Evolutionary conservation across 2,797 vertebrate species (phyloP).

Genomic region (Amphiprion clarkii): DNA sequence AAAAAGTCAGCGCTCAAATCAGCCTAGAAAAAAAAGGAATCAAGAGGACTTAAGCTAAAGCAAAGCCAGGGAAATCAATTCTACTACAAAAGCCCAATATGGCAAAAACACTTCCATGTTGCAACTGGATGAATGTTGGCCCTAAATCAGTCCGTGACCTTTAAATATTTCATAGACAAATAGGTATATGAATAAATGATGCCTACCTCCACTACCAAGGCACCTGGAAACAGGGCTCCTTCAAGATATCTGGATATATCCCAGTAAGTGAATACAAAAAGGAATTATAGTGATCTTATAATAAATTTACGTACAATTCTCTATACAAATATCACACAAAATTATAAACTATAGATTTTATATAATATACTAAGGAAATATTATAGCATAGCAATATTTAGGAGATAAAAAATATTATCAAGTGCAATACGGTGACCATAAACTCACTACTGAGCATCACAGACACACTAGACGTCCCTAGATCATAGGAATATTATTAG

Average conservation of each 20-base stretch:
- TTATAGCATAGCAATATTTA: conserved; percentile 39
- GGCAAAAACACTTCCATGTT: conserved; percentile 43
- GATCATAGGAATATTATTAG: conserved; percentile 36
- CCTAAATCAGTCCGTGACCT: conserved; percentile 50
- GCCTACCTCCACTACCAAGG: conserved; percentile 47
- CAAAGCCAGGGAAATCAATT: conserved; percentile 32
- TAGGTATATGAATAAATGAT: conserved; percentile 66
- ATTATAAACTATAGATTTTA: conserved; percentile 52
- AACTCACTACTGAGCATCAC: conserved; percentile 61
- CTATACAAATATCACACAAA: conserved; percentile 64
- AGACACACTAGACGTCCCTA: conserved; percentile 49
- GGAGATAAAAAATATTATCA: conserved; percentile 57
- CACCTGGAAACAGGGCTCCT: conserved; percentile 66
- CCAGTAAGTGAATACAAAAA: conserved; percentile 37
- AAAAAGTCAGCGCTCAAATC: conserved; percentile 48
- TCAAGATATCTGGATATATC: conserved; percentile 52
- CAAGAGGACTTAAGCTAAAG: conserved; percentile 42
- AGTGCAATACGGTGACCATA: conserved; percentile 57
- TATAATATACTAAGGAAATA: conserved; percentile 47
- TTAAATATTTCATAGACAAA: conserved; percentile 71
- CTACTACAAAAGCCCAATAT: conserved; percentile 41
- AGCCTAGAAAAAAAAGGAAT: conserved; percentile 31
- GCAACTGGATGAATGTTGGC: conserved; percentile 34
- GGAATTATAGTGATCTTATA: conserved; percentile 30
- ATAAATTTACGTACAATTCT: conserved; percentile 46